These are phyloP conservation scores for Hybognathus amarus DNA, from an alignment of 2,797 vertebrate species.

Conservation along the genomic window DNA sequence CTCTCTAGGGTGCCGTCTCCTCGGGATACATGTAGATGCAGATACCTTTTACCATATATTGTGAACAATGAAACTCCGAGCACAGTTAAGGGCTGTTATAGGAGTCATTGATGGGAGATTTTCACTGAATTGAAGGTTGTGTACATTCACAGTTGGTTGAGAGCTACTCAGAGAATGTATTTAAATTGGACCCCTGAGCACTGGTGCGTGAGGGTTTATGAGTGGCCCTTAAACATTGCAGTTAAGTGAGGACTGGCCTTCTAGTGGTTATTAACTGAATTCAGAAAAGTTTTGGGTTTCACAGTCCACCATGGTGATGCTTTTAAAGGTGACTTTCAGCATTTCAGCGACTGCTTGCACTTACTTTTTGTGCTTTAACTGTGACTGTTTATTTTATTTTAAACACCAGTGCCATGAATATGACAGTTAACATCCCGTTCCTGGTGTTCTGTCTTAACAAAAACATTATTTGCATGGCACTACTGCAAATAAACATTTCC, in stretches of 20 bases:
- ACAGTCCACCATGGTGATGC: conserved; percentile 14
- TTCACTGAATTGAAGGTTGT: conserved; percentile 40
- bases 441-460: not conserved
- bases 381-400: not conserved
- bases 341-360: not conserved
- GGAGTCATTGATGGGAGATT: conserved; percentile 40
- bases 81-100: conserved; percentile 39
- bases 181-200: conserved; percentile 48
- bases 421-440: not conserved
- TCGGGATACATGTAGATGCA: conserved; percentile 47
- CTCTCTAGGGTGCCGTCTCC: conserved; percentile 39
- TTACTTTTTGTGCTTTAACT: not conserved
- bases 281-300: conserved; percentile 49
- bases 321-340: conserved; percentile 38
- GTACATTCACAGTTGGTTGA: conserved; percentile 43
- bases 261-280: conserved; percentile 23
- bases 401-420: not conserved
- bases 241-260: conserved; percentile 38
- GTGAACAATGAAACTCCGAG: conserved; percentile 54
- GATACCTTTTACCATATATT: conserved; percentile 41
- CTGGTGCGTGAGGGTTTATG: conserved; percentile 51
- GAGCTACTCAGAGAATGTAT: conserved; percentile 34
- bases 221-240: conserved; percentile 45
- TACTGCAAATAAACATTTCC: not conserved
- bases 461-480: not conserved